Evolutionary conservation across 2,113 vertebrate species (phyloP), one percentile per base, ranked within the genome.

Genomic region (Delphinapterus leucas): DNA sequence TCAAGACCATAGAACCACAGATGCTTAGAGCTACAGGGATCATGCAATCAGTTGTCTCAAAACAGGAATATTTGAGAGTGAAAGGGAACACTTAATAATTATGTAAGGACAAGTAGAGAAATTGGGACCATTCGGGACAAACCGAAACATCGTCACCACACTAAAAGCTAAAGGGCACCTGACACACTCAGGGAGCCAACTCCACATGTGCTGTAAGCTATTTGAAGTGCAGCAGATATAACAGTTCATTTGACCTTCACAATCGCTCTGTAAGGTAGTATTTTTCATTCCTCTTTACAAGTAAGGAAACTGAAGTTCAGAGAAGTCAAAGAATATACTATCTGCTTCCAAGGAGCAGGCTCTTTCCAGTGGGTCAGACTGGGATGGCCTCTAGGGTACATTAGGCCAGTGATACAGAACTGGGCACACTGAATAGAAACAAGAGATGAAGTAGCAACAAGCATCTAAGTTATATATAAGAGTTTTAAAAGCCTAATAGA

Each of bases 171-270:
- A 81, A 28, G 47, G 60, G 41, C 26, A 1, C 26, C 31, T 23
- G 0, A n/a, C 12, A 3, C 4, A 0, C 23, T 83, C 68, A 44
- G 26, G n/a, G 53, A 60, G 20, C 7, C 44, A 9, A 5, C 5
- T 10, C 15, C 17, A 58, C 6, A 0, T 1, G 65, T 31, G 28
- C 44, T 28, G 15, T 1, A 0, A 1, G 11, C 33, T 73, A 23
- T 38, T 36, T 33, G 21, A 73, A 36, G 5, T 26, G 6, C 21
- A 60, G 20, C 18, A 65, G 11, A 3, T 13, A 31, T 1, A 28
- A 41, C 4, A n/a, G 36, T 38, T 17, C 31, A 58, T 47, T 9
- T 73, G 38, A 74, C 44, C 41, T 23, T 71, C 74, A 55, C 11
- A 60, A 36, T 8, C 63, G 11, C 31, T 41, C 6, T 77, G 36